Percentiles rank a stretch among this genome's conserved stretches.
These are phyloP conservation scores for Leucoptera coffeella DNA, from an alignment of 2,888 invertebrate species.

Conservation along the genomic window DNA sequence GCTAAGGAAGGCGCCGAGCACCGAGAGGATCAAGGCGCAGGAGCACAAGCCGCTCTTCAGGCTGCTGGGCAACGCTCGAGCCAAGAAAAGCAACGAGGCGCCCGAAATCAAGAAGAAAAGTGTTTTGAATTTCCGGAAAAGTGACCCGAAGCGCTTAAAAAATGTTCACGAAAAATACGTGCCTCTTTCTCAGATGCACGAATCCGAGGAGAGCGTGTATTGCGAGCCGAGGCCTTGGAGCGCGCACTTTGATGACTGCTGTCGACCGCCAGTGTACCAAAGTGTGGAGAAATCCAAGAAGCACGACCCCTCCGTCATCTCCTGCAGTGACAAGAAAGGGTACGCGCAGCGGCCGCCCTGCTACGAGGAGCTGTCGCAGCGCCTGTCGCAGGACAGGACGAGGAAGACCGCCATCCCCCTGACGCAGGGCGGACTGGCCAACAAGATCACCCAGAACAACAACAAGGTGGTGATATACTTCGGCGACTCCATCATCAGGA, in stretches of 20 bases:
- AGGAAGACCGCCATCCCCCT: constrained; percentile 28
- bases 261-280: constrained; percentile 37
- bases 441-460: constrained; percentile 41
- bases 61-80: constrained; percentile 32
- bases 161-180: constrained; percentile 44
- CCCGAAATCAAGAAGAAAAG: constrained; percentile 34
- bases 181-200: constrained; percentile 27
- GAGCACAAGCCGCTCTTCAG: constrained; percentile 40
- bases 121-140: constrained; percentile 37
- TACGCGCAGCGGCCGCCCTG: constrained; percentile 39
- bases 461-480: constrained; percentile 71
- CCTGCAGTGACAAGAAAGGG: constrained; percentile 24
- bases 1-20: constrained; percentile 40
- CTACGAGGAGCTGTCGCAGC: constrained; percentile 38
- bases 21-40: constrained; percentile 34
- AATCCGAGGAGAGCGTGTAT: constrained; percentile 32
- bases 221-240: constrained; percentile 37
- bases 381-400: constrained; percentile 38
- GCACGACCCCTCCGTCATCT: constrained; percentile 19
- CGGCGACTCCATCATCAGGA: constrained; percentile 58
- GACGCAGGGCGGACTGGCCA: constrained; percentile 23
- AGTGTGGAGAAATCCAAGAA: constrained; percentile 34
- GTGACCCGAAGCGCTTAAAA: constrained; percentile 21
- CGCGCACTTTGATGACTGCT: constrained; percentile 29
- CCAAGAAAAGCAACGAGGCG: constrained; percentile 27